Base-by-base conservation (phyloP, 2,113 vertebrate species). In the Larimichthys crocea region DNA sequence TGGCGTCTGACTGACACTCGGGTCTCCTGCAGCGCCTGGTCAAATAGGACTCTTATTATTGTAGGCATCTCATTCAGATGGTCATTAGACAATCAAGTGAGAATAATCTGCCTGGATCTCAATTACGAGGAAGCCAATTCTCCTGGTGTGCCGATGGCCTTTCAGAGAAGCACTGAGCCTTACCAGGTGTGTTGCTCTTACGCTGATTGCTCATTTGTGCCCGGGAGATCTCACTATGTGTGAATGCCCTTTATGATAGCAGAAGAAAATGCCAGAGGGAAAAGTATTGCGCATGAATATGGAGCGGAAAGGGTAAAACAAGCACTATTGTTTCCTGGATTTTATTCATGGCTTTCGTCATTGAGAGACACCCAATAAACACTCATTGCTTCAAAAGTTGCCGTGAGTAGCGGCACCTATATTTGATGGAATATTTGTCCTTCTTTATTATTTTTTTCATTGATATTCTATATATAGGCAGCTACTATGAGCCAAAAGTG, bases 71-170 rank as follows among this genome's bases (percentile, higher is more conserved):
- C 85, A 93, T 93, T 94, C 91, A 92, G 92, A 85, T 82, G 84
- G 85, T 91, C 92, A 93, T 93, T 93, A 94, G 88, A 90, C 90
- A 93, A 92, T 94, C 91, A 93, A 92, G 93, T 93, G 80, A 91
- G 86, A 90, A 92, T 92, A 94, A 95, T 94, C 80, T 82, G 75
- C 82, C 81, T 63, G 76, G 90, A 92, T 94, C 93, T 94, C 92
- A 93, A 94, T 92, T 91, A 93, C n/a, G 44, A 74, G 31, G 40
- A 65, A 86, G 85, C 79, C 68, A 86, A 93, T 93, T 92, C 90
- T 94, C 88, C 63, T 78, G 84, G 78, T 72, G 85, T 76, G 42
- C 78, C 53, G 31, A 57, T 92, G 91, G 90, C 85, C 88, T 92
- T 91, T 88, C 77, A 80, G 78, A 80, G 82, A 79, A 81, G 67